Conservation (phyloP, 2,888 invertebrate genomes). For the Vannuccia rotundouncinata region DNA sequence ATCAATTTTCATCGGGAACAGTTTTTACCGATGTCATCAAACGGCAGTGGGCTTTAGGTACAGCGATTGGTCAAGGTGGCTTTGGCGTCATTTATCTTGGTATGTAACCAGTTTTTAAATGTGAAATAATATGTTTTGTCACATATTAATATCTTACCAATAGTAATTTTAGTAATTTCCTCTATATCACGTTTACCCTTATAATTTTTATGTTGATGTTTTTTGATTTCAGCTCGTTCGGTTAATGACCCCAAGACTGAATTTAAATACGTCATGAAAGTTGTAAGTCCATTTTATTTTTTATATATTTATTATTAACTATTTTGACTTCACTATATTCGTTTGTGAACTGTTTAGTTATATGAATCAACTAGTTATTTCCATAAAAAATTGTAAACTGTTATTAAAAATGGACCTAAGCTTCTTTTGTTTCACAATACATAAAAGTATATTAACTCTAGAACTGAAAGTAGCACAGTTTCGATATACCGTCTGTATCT, state of each 20-base stretch:
- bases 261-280: conserved; percentile 49
- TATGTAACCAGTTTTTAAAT: too few species aligned
- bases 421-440: too few species aligned
- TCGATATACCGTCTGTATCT: too few species aligned
- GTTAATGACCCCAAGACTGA: conserved; percentile 66
- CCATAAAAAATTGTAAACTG: too few species aligned
- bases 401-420: too few species aligned
- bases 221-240: background rate
- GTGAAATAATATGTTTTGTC: too few species aligned
- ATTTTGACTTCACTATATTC: background rate
- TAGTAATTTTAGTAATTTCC: background rate
- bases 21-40: conserved; percentile 66
- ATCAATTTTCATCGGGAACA: conserved; percentile 66
- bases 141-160: background rate
- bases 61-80: conserved; percentile 79
- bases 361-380: too few species aligned
- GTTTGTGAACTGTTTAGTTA: conserved; percentile 20
- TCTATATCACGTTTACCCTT: too few species aligned
- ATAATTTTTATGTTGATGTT: too few species aligned
- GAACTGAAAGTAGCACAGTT: too few species aligned
- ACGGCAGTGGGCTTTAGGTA: conserved; percentile 70
- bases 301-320: conserved; percentile 7
- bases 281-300: conserved; percentile 45
- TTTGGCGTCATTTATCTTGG: conserved; percentile 87
- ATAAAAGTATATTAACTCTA: too few species aligned